Conservation (phyloP, 1,140 invertebrate species). For the Zaprionus ghesquierei region DNA sequence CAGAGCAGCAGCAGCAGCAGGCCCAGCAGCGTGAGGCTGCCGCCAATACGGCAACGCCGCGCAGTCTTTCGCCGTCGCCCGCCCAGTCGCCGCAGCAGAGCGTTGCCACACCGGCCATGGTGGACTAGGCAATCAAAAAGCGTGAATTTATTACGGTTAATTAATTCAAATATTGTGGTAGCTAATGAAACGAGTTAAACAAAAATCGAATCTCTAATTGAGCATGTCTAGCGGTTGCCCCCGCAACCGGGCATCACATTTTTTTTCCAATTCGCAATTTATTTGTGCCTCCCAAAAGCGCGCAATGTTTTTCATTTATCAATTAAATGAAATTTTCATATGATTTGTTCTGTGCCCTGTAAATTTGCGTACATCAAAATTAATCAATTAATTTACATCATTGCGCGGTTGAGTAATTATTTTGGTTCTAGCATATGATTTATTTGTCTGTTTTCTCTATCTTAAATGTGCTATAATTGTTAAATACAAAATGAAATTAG, state of each 20-base stretch:
- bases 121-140: slow-evolving; percentile 71
- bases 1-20: slow-evolving; percentile 35
- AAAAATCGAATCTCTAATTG: slow-evolving; percentile 42
- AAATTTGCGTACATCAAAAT: slow-evolving; percentile 36
- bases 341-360: slow-evolving; percentile 25
- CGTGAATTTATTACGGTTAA: slow-evolving; percentile 79
- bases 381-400: slow-evolving; percentile 38
- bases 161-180: slow-evolving; percentile 69
- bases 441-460: slow-evolving; percentile 18
- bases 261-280: slow-evolving; percentile 14
- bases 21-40: slow-evolving; percentile 49
- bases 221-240: slow-evolving; percentile 30
- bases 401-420: slow-evolving; percentile 52
- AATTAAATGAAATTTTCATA: slow-evolving; percentile 4
- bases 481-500: slow-evolving; percentile 63
- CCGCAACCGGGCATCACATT: slow-evolving; percentile 41
- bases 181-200: slow-evolving; percentile 62
- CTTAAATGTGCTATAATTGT: slow-evolving; percentile 76
- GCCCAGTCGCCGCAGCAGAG: slow-evolving; percentile 71
- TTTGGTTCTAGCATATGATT: slow-evolving; percentile 33
- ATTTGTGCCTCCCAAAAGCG: slow-evolving; percentile 10
- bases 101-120: slow-evolving; percentile 52
- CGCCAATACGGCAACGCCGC: slow-evolving; percentile 54
- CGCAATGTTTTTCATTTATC: background rate
- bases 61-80: slow-evolving; percentile 64